These are phyloP conservation scores for Panonychus citri DNA, from an alignment of 1,140 invertebrate species.

Conservation along the genomic window DNA sequence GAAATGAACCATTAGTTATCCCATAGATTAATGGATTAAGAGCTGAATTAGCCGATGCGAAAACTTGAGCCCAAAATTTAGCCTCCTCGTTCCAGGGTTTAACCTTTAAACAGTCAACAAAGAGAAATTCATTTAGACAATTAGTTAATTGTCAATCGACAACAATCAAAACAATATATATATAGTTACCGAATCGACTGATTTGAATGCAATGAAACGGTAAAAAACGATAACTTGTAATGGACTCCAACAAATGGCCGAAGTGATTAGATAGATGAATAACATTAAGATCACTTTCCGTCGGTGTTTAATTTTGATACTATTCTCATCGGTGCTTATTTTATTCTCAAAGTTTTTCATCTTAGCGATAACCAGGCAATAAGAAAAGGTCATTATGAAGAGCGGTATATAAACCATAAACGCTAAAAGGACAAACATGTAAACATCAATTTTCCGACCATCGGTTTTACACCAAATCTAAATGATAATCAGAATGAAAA, in stretches of 20 bases:
- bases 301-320: conserved; percentile 31
- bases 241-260: conserved; percentile 38
- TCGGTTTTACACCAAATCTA: conserved; percentile 42
- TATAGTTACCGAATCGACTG: neutral
- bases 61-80: conserved; percentile 2
- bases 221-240: conserved; percentile 22
- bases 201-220: neutral
- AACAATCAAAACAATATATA: neutral
- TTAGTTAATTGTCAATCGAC: neutral
- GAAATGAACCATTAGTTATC: conserved; percentile 39
- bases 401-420: conserved; percentile 45
- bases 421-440: conserved; percentile 44
- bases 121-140: neutral
- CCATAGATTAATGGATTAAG: conserved; percentile 28
- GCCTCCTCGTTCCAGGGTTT: neutral
- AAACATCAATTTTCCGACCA: conserved; percentile 30
- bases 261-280: conserved; percentile 38
- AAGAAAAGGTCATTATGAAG: conserved; percentile 38
- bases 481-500: too few species aligned
- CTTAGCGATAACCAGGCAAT: conserved; percentile 35
- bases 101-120: neutral
- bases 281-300: conserved; percentile 40
- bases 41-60: neutral
- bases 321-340: conserved; percentile 26
- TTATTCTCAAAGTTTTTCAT: conserved; percentile 33